phyloP scores from a whole-genome alignment of 2,888 invertebrate species.

The Netelia inedita region DNA sequence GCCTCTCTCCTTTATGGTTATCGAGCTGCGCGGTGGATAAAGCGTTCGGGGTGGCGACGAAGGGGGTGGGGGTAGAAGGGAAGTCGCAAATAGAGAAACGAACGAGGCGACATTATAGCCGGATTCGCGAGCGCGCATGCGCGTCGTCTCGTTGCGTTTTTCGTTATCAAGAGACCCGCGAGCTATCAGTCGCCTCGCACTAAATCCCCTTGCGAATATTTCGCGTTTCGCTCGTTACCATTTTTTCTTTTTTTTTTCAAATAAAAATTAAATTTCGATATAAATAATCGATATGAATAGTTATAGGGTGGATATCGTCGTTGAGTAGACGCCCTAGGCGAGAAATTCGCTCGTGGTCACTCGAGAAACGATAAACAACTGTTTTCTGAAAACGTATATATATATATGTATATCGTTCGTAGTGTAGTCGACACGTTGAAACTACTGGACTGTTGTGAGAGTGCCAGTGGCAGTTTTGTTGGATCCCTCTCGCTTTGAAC shows the following conservation, averaged over 20 bases:
- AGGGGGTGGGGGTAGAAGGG: background rate
- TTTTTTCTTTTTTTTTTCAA: background rate
- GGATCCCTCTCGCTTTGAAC: slow-evolving; percentile 12
- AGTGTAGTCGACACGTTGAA: background rate
- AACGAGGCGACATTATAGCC: background rate
- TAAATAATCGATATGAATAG: background rate
- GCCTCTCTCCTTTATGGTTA: slow-evolving; percentile 33
- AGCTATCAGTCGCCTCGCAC: slow-evolving; percentile 45
- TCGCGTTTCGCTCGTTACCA: slow-evolving; percentile 5
- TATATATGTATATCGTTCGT: background rate
- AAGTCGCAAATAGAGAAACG: background rate
- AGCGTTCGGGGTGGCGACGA: background rate
- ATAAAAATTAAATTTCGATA: background rate
- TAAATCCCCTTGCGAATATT: slow-evolving; percentile 42
- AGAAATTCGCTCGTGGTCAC: slow-evolving; percentile 35
- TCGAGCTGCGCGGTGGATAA: slow-evolving; percentile 45
- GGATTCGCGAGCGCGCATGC: slow-evolving; percentile 23
- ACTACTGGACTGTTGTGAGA: slow-evolving; percentile 27
- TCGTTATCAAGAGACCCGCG: slow-evolving; percentile 42
- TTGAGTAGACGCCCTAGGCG: background rate
- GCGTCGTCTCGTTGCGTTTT: slow-evolving; percentile 1
- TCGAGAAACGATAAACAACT: slow-evolving; percentile 43
- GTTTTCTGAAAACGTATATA: background rate
- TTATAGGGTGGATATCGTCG: background rate
- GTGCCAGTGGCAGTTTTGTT: background rate